A percentile compares a stretch with the other conserved stretches of the same genome.
Conservation (phyloP, 1,140 invertebrate genomes). For the Himalopsyche phryganea region DNA sequence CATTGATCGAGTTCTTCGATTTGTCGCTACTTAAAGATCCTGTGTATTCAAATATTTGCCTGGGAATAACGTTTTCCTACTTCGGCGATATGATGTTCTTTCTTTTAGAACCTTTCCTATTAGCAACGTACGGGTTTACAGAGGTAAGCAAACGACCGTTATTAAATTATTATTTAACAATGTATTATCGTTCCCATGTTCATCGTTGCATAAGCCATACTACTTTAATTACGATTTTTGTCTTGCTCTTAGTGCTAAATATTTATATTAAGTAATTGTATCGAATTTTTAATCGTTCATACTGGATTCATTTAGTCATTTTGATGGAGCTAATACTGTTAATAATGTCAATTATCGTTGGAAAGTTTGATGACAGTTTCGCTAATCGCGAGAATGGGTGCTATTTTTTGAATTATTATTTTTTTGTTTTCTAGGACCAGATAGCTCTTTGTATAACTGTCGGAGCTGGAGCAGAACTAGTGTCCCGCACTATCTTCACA, state of each 20-base stretch:
- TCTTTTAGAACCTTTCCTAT: slow-evolving; percentile 21
- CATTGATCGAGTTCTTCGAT: slow-evolving; percentile 25
- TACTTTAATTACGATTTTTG: too few species aligned
- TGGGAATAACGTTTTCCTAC: slow-evolving; percentile 26
- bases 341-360: too few species aligned
- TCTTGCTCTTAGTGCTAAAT: too few species aligned
- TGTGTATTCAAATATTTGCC: slow-evolving; percentile 26
- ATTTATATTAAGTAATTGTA: too few species aligned
- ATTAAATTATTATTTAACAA: not conserved
- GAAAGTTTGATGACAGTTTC: too few species aligned
- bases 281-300: too few species aligned
- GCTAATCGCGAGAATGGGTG: too few species aligned
- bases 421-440: slow-evolving; percentile 24
- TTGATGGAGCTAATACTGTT: too few species aligned
- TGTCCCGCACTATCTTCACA: slow-evolving; percentile 19
- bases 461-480: slow-evolving; percentile 20
- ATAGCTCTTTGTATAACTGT: slow-evolving; percentile 28
- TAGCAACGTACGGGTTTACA: slow-evolving; percentile 22
- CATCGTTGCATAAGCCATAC: too few species aligned
- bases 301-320: too few species aligned
- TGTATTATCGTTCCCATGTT: too few species aligned
- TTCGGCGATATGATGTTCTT: slow-evolving; percentile 31
- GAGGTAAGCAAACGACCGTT: slow-evolving; percentile 11
- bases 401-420: too few species aligned
- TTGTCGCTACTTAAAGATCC: slow-evolving; percentile 25